These are phyloP conservation scores for Yponomeuta cagnagella DNA, from an alignment of 2,888 invertebrate genomes.

Conservation along the genomic window DNA sequence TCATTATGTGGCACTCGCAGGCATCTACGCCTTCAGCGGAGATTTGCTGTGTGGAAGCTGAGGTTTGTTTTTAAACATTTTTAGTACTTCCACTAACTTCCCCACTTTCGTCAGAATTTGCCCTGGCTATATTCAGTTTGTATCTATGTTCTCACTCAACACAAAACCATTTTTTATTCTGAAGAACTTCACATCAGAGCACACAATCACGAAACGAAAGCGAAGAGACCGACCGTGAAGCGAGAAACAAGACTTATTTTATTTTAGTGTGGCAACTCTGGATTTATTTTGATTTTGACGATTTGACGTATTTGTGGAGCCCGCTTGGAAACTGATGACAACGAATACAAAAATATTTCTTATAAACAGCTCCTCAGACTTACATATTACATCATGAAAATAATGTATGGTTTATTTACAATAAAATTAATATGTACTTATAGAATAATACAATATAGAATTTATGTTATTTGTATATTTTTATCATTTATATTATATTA, in stretches of 20 bases:
- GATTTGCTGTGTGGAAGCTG: neutral
- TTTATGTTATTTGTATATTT: too few species aligned
- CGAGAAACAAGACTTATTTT: neutral
- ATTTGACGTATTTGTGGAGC: too few species aligned
- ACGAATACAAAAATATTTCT: too few species aligned
- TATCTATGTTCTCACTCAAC: constrained; percentile 48
- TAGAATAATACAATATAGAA: too few species aligned
- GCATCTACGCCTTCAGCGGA: constrained; percentile 17
- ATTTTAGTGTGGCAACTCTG: too few species aligned
- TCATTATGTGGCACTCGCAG: constrained; percentile 54
- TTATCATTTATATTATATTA: too few species aligned
- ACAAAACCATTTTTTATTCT: constrained; percentile 45
- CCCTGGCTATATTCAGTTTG: constrained; percentile 47
- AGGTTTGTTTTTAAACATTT: constrained; percentile 43
- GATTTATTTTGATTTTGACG: too few species aligned
- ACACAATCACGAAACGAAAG: neutral
- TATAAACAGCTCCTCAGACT: too few species aligned
- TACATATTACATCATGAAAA: too few species aligned
- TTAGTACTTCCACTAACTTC: constrained; percentile 10
- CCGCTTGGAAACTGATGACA: too few species aligned
- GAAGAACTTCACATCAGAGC: constrained; percentile 65
- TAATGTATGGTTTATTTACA: too few species aligned
- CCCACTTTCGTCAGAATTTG: constrained; percentile 14
- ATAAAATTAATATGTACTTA: too few species aligned
- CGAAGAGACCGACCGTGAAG: neutral